These are phyloP conservation scores for Serilophus lunatus DNA, from an alignment of 2,113 vertebrate genomes.

Conservation along the genomic window DNA sequence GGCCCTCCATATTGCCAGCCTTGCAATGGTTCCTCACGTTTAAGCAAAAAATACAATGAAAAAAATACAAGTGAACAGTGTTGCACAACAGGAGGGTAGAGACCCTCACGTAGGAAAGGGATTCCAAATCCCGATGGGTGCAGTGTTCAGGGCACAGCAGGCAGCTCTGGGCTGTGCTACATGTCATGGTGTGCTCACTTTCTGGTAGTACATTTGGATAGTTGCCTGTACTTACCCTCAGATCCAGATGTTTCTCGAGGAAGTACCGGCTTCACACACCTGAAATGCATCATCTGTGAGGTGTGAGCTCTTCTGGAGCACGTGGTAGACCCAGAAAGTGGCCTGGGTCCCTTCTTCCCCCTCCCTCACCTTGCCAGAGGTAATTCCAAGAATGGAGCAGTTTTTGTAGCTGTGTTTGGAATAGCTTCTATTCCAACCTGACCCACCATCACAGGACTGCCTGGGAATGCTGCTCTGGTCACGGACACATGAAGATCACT, in stretches of 20 bases:
- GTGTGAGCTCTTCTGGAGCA: background rate
- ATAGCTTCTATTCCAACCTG: background rate
- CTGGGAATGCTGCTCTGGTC: background rate
- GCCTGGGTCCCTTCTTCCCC: background rate
- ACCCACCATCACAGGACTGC: background rate
- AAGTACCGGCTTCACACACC: background rate
- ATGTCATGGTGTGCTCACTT: fast-evolving
- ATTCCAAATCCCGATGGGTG: fast-evolving
- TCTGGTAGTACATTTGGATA: fast-evolving
- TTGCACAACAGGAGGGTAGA: background rate
- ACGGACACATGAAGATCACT: background rate
- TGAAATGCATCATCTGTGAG: background rate
- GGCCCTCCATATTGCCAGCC: background rate
- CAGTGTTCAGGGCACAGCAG: background rate
- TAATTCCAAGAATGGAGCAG: background rate
- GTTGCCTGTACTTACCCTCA: background rate
- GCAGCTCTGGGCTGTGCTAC: background rate
- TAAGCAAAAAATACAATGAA: background rate
- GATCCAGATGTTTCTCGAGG: background rate
- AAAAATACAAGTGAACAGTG: background rate
- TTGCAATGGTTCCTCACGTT: fast-evolving
- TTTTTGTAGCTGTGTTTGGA: background rate
- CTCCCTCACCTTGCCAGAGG: background rate
- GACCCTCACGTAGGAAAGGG: fast-evolving
- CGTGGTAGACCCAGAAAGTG: fast-evolving